Evolutionary conservation across 2,888 invertebrate species (phyloP).

Genomic region (Dioctria rufipes): DNA sequence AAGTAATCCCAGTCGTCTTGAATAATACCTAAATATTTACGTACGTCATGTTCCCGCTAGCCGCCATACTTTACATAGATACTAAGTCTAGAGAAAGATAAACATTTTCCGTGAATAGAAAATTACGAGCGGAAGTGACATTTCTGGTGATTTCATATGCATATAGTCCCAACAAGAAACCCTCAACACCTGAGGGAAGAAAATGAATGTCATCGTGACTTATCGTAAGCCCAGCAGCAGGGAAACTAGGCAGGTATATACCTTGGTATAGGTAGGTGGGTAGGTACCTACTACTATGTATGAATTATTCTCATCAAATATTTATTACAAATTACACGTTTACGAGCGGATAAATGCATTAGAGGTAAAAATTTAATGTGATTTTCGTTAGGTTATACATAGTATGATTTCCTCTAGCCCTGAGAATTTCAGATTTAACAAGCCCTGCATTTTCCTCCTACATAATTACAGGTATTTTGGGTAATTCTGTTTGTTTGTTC

Average conservation of each 20-base stretch:
- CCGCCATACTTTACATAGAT: neutral
- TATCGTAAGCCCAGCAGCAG: neutral
- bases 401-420: neutral
- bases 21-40: neutral
- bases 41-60: too few species aligned
- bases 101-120: conserved; percentile 40
- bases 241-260: neutral
- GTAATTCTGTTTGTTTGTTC: too few species aligned
- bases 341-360: conserved; percentile 17
- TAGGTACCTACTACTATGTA: neutral
- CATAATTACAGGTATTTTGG: too few species aligned
- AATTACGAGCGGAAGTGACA: conserved; percentile 35
- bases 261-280: too few species aligned
- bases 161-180: conserved; percentile 13
- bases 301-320: conserved; percentile 24
- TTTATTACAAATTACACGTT: conserved; percentile 17
- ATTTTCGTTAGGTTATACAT: neutral
- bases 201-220: conserved; percentile 17
- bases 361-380: conserved; percentile 24
- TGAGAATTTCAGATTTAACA: neutral
- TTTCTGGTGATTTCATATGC: conserved; percentile 25
- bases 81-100: conserved; percentile 30
- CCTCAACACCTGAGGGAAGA: neutral
- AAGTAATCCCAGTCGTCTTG: conserved; percentile 40
- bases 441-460: too few species aligned